These are phyloP conservation scores for Morpho helenor DNA, from an alignment of 2,888 invertebrate genomes.

Conservation along the genomic window DNA sequence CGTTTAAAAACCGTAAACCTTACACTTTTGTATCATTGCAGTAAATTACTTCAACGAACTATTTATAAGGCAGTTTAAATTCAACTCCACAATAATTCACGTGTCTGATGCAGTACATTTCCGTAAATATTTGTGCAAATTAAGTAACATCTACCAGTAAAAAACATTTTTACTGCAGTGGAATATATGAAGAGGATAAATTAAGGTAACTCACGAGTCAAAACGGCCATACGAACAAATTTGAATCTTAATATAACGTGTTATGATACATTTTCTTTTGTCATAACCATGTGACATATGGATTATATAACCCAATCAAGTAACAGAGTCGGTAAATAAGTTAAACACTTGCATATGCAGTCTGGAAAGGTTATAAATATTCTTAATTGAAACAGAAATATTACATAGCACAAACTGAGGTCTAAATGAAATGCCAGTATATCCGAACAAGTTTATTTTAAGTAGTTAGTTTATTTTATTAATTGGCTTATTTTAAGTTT, in stretches of 20 bases:
- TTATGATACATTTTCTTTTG: neutral
- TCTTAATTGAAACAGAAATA: too few species aligned
- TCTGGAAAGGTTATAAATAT: too few species aligned
- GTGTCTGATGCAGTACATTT: slow-evolving; percentile 3
- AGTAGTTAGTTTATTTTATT: too few species aligned
- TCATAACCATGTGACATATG: too few species aligned
- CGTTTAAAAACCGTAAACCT: too few species aligned
- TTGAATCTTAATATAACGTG: neutral
- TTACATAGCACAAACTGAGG: too few species aligned
- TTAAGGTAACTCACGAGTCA: slow-evolving; percentile 1
- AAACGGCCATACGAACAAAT: neutral
- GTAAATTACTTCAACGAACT: too few species aligned
- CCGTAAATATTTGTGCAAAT: slow-evolving; percentile 8
- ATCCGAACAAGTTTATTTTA: too few species aligned
- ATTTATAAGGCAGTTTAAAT: neutral
- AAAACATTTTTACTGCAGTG: slow-evolving; percentile 6
- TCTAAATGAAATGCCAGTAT: too few species aligned
- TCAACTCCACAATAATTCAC: neutral
- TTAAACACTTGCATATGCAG: neutral
- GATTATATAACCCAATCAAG: neutral
- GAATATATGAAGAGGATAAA: slow-evolving; percentile 10
- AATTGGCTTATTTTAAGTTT: too few species aligned
- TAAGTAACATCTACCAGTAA: slow-evolving; percentile 5
- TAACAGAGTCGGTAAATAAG: neutral
- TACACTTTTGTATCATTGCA: too few species aligned